Evolutionary conservation across 2,888 invertebrate species (phyloP).

Genomic region (Drosophila dives): DNA sequence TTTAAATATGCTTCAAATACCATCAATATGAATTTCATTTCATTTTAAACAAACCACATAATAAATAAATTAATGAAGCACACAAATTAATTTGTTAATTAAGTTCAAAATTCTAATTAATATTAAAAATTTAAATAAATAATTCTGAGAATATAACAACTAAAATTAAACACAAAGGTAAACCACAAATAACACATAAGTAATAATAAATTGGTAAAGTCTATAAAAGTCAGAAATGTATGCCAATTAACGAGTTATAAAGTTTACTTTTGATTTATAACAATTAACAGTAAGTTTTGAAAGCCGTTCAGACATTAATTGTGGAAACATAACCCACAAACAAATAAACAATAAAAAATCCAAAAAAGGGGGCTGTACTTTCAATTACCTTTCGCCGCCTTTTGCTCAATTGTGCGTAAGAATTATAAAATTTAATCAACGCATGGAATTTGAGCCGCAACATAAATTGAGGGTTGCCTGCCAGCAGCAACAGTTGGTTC

Average conservation of each 20-base stretch:
- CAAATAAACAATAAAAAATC: neutral
- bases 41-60: neutral
- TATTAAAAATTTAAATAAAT: neutral
- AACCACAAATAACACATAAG: neutral
- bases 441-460: slow-evolving; percentile 39
- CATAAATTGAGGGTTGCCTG: slow-evolving; percentile 21
- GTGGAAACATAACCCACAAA: neutral
- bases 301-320: slow-evolving; percentile 21
- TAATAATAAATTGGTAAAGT: neutral
- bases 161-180: neutral
- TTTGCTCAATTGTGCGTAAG: slow-evolving; percentile 60
- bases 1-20: neutral
- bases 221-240: neutral
- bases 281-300: slow-evolving; percentile 11
- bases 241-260: slow-evolving; percentile 1
- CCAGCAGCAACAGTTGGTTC: slow-evolving; percentile 57
- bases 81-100: neutral
- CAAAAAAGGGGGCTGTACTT: slow-evolving; percentile 12
- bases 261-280: slow-evolving; percentile 12
- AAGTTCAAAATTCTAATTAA: too few species aligned
- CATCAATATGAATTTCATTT: neutral
- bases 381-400: slow-evolving; percentile 18
- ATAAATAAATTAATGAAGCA: neutral
- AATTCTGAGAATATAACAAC: neutral
- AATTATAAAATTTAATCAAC: slow-evolving; percentile 72